These are phyloP conservation scores for Clostera curtula DNA, from an alignment of 2,888 invertebrate species.

Conservation along the genomic window DNA sequence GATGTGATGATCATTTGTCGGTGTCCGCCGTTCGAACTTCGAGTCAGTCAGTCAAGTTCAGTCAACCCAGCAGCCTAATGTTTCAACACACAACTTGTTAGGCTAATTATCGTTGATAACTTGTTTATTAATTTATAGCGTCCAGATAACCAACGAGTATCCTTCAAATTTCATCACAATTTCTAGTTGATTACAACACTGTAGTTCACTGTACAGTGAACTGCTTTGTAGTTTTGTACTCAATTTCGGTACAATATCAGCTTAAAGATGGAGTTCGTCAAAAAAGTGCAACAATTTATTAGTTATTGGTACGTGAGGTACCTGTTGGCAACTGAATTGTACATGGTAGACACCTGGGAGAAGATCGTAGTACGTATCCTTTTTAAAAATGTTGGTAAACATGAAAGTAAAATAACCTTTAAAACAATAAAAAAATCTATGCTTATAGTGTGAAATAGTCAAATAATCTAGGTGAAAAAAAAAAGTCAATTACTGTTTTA, in stretches of 20 bases:
- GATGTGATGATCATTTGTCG: no score
- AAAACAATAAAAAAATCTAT: not conserved
- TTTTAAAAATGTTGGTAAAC: constrained; percentile 34
- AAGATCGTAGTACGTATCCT: constrained; percentile 78
- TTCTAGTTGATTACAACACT: no score
- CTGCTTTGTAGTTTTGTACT: constrained; percentile 1
- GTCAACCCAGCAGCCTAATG: no score
- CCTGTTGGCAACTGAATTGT: constrained; percentile 75
- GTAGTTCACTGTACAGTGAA: constrained; percentile 2
- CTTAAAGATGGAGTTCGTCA: constrained; percentile 35
- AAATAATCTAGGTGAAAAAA: no score
- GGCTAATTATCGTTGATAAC: no score
- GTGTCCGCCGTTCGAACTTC: no score
- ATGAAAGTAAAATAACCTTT: not conserved
- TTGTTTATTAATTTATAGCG: no score
- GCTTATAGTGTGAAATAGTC: not conserved
- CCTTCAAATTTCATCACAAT: no score
- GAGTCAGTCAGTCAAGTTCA: no score
- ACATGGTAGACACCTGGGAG: constrained; percentile 81
- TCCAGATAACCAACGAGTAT: no score
- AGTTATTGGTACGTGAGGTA: constrained; percentile 77
- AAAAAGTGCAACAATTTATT: constrained; percentile 58
- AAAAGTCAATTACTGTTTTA: no score
- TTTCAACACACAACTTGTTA: no score
- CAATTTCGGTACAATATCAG: not conserved